These are phyloP conservation scores for Physocephala rufipes DNA, from an alignment of 2,888 invertebrate genomes.

Conservation along the genomic window DNA sequence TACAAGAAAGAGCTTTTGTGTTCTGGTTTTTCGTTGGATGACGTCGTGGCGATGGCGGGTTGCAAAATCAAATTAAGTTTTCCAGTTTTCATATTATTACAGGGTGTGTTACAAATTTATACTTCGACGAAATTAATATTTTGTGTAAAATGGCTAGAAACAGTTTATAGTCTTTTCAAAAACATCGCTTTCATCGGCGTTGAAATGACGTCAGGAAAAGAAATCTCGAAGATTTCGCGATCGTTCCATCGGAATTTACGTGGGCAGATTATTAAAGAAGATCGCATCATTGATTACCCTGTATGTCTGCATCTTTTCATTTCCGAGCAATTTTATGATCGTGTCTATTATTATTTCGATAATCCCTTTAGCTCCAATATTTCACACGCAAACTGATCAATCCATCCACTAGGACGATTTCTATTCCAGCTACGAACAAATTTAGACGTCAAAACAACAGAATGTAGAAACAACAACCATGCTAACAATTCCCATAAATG, in stretches of 20 bases:
- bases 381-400: slow-evolving; percentile 21
- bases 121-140: not conserved
- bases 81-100: not conserved
- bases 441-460: not conserved
- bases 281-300: not conserved
- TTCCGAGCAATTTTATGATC: not conserved
- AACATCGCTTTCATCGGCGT: not conserved
- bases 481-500: slow-evolving; percentile 12
- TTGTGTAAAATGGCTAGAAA: not conserved
- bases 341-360: slow-evolving; percentile 11
- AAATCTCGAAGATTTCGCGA: not conserved
- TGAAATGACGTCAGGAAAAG: not conserved
- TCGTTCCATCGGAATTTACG: not conserved
- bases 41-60: too few relatives aligned
- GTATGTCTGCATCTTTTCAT: not conserved
- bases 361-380: not conserved
- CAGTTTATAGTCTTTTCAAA: not conserved
- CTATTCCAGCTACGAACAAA: not conserved
- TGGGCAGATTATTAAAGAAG: not conserved
- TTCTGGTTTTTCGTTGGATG: slow-evolving; percentile 9
- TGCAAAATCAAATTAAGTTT: not conserved
- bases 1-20: not conserved
- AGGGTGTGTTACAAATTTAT: not conserved
- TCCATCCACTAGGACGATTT: not conserved
- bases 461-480: slow-evolving; percentile 15